These are phyloP conservation scores for Melinopterus prodromus DNA, from an alignment of 2,888 invertebrate species.

Conservation along the genomic window DNA sequence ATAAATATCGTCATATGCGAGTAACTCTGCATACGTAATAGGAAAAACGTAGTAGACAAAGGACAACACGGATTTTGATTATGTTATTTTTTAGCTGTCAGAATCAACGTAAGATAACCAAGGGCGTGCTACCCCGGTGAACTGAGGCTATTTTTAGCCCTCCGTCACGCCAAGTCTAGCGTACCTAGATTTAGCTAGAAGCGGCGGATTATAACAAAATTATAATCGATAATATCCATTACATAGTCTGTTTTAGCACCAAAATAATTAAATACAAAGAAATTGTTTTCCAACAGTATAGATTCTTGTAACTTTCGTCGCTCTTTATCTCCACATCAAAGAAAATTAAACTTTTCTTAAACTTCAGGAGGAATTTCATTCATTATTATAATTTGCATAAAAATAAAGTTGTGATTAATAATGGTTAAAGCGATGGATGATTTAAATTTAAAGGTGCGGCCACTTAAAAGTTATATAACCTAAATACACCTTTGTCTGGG, in stretches of 20 bases:
- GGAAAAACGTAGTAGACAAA: too few species aligned
- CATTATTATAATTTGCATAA: background rate
- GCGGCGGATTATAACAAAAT: background rate
- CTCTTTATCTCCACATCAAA: background rate
- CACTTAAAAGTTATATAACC: background rate
- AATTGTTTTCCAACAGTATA: background rate
- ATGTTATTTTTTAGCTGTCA: too few species aligned
- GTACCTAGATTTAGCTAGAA: background rate
- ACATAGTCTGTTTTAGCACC: background rate
- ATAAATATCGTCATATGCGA: too few species aligned
- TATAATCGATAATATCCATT: background rate
- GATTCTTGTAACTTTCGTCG: background rate
- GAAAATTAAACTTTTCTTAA: background rate
- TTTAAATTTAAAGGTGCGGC: background rate
- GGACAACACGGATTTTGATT: too few species aligned
- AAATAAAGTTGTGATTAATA: background rate
- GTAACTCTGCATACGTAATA: too few species aligned
- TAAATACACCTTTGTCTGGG: background rate
- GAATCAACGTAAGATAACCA: background rate
- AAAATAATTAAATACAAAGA: background rate
- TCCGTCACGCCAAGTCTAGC: background rate
- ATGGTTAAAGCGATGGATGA: too few species aligned
- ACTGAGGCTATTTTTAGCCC: background rate
- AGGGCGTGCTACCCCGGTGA: background rate
- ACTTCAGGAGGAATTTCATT: too few species aligned